phyloP scores from a whole-genome alignment of 2,888 invertebrate genomes.

The Drosophila merina region DNA sequence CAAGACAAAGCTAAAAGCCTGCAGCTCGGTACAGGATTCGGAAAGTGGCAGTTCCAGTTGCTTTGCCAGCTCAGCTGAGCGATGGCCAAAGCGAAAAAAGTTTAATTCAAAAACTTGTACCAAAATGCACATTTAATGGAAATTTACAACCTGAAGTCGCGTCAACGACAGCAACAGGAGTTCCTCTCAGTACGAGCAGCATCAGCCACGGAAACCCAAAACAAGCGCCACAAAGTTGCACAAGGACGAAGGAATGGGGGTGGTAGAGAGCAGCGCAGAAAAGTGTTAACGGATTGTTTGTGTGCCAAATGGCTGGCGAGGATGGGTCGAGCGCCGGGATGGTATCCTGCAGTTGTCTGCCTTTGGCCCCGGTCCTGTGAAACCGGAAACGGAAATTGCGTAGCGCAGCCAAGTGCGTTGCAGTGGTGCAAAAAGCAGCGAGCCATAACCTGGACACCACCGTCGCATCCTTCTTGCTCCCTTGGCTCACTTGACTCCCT shows the following conservation, averaged over 20 bases:
- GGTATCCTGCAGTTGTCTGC: conserved; percentile 60
- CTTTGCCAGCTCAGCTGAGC: conserved; percentile 49
- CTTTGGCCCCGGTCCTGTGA: conserved; percentile 50
- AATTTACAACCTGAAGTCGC: conserved; percentile 79
- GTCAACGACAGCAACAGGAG: conserved; percentile 60
- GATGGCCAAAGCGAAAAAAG: conserved; percentile 70
- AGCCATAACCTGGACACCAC: conserved; percentile 54
- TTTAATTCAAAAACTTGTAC: conserved; percentile 82
- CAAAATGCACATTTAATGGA: conserved; percentile 82
- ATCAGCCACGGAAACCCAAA: conserved; percentile 42
- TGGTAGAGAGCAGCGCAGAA: conserved; percentile 42
- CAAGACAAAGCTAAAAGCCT: conserved; percentile 59
- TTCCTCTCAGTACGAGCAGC: conserved; percentile 16
- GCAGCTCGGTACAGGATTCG: conserved; percentile 4
- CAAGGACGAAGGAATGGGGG: conserved; percentile 25
- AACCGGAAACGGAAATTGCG: conserved; percentile 78
- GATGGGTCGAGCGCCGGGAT: conserved; percentile 12
- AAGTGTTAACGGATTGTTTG: conserved; percentile 80
- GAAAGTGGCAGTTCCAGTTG: conserved; percentile 8
- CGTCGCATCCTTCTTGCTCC: conserved; percentile 3
- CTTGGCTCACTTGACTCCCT: background rate
- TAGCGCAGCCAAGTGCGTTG: conserved; percentile 59
- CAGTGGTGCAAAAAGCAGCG: conserved; percentile 45
- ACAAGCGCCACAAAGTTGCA: conserved; percentile 76
- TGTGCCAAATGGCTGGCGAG: conserved; percentile 58